Base-by-base conservation (phyloP, 2,888 invertebrate genomes). In the Phymatocera aterrima region DNA sequence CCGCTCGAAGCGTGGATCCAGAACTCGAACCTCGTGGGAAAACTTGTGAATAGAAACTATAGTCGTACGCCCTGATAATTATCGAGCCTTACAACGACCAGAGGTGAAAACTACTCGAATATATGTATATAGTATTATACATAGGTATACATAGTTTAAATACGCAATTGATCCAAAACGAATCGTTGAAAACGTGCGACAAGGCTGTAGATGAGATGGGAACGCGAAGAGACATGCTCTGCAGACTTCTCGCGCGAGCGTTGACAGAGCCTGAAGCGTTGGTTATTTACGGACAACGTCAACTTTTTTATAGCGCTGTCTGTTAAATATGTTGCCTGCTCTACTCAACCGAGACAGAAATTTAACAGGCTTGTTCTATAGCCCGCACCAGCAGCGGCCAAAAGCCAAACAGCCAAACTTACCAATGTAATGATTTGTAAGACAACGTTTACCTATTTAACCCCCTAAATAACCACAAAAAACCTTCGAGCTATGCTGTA, bases 311-410 rank as follows among this genome's bases (percentile, higher is more conserved):
- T 18, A 72, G 43, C 68, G 21, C 34, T 51, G 60, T 51, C 70
- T 68, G 78, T 78, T 74, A 60, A 78, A 78, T 72, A 72, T 60
- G 70, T 74, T 46, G 78, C 57, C 28, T n/a, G n/a, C 61, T 77
- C 78, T 78, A 72, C 70, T 78, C 78, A 40, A 72, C 57, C 78
- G 78, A 57, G 70, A 72, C 72, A 34, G 34, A 78, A 60, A 18
- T 60, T 46, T 68, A 60, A 60, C 75, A 57, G 75, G 43, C 57
- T 28, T 51, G n/a, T 51, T 37, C 37, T 72, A 51, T 64, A 10
- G 12, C 10, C 60, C 60, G 28, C 12, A 18, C 51, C 72, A 54
- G 54, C 21, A n/a, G n/a, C n/a, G n/a, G n/a, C n/a, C n/a, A n/a
- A n/a, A n/a, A n/a, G n/a, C n/a, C n/a, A n/a, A n/a, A n/a, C n/a